phyloP scores from a whole-genome alignment of 2,888 invertebrate genomes.

The Hanleya hanleyi region DNA sequence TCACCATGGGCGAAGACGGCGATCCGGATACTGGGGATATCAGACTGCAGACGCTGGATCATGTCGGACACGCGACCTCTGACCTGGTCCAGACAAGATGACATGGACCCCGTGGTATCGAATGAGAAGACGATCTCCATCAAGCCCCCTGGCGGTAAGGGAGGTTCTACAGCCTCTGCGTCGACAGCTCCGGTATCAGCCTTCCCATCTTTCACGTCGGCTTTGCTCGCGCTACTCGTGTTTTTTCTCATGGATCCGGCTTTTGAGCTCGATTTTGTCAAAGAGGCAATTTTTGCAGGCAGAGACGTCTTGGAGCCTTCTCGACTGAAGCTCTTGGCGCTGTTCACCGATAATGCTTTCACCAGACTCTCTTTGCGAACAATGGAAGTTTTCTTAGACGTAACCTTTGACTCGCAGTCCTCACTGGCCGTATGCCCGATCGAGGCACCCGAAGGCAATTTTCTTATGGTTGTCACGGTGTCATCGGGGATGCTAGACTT shows the following conservation, averaged over 20 bases:
- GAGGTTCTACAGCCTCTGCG: neutral
- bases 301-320: too few relatives aligned
- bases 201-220: neutral
- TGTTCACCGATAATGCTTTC: neutral
- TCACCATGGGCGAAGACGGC: constrained; percentile 69
- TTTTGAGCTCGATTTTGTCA: neutral
- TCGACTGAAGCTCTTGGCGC: neutral
- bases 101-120: constrained; percentile 69
- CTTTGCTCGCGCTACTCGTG: neutral
- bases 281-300: neutral
- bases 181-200: neutral
- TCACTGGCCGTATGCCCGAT: neutral
- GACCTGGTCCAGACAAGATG: constrained; percentile 48
- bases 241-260: neutral
- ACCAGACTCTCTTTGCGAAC: neutral
- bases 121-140: constrained; percentile 67
- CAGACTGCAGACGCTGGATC: constrained; percentile 64
- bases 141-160: constrained; percentile 22
- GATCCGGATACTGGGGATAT: constrained; percentile 65
- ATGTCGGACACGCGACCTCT: constrained; percentile 57
- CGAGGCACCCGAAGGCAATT: neutral
- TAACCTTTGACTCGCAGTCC: neutral
- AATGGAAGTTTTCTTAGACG: neutral
- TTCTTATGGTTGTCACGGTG: neutral
- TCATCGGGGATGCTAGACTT: neutral